phyloP scores from a whole-genome alignment of 2,888 invertebrate species.

The Thymelicus lineola region DNA sequence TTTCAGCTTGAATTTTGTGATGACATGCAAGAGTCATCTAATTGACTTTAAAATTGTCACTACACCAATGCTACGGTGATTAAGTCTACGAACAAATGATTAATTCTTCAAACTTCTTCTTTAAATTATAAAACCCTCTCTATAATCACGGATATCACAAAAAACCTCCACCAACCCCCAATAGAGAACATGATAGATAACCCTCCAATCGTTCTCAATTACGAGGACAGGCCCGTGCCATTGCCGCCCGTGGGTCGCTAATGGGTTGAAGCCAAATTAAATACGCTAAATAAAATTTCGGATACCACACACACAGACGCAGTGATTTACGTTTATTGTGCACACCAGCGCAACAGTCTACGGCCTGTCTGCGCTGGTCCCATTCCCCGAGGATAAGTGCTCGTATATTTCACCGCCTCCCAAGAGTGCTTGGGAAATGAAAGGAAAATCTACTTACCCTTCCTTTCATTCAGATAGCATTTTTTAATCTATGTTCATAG shows the following conservation, averaged over 20 bases:
- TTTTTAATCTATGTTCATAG: slow-evolving; percentile 7
- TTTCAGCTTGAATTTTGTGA: no score
- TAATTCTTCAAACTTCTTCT: no score
- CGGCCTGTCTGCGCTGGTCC: slow-evolving; percentile 37
- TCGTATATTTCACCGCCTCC: slow-evolving; percentile 22
- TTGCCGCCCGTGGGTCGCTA: background rate
- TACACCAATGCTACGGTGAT: no score
- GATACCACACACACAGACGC: background rate
- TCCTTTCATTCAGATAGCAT: slow-evolving; percentile 11
- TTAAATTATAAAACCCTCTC: no score
- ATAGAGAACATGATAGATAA: no score
- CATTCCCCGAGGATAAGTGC: slow-evolving; percentile 32
- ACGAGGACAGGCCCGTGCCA: background rate
- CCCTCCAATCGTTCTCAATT: background rate
- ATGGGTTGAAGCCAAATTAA: background rate
- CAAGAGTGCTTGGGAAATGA: slow-evolving; percentile 11
- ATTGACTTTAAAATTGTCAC: no score
- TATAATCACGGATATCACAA: no score
- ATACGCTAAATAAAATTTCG: background rate
- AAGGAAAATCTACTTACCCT: slow-evolving; percentile 23
- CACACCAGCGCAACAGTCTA: slow-evolving; percentile 30
- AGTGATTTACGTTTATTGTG: background rate
- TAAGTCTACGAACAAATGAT: no score
- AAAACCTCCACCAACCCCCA: no score
- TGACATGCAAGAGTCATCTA: no score